Evolutionary conservation across 1,140 invertebrate species (phyloP).

Genomic region (Saccostrea echinata): DNA sequence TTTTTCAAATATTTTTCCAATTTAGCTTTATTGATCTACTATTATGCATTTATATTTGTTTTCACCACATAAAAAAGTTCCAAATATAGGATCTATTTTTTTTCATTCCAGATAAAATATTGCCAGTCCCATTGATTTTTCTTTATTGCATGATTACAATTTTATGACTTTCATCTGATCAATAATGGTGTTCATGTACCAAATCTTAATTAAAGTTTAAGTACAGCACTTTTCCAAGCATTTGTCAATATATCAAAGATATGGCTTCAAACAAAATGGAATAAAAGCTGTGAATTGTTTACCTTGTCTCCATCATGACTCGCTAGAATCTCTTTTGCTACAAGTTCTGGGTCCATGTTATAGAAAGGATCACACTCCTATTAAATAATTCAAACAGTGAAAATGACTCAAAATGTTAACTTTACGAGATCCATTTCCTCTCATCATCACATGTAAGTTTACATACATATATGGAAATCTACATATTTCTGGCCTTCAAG

Average conservation of each 20-base stretch:
- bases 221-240: not conserved
- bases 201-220: slow-evolving; percentile 25
- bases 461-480: too few species aligned
- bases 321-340: slow-evolving; percentile 77
- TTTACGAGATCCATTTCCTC: too few species aligned
- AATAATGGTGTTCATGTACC: slow-evolving; percentile 8
- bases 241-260: not conserved
- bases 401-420: too few species aligned
- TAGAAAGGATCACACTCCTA: slow-evolving; percentile 74
- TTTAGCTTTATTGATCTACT: too few species aligned
- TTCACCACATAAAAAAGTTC: not conserved
- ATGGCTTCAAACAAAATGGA: not conserved
- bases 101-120: not conserved
- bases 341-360: slow-evolving; percentile 70
- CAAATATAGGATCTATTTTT: not conserved
- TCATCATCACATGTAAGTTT: too few species aligned
- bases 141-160: not conserved
- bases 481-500: too few species aligned
- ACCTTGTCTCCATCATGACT: slow-evolving; percentile 77
- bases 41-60: too few species aligned
- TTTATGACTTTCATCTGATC: not conserved
- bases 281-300: slow-evolving; percentile 26
- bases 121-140: not conserved
- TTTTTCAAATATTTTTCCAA: too few species aligned
- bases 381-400: too few species aligned